Base-by-base conservation (phyloP, 2,888 invertebrate species). In the Entomobrya proxima region DNA sequence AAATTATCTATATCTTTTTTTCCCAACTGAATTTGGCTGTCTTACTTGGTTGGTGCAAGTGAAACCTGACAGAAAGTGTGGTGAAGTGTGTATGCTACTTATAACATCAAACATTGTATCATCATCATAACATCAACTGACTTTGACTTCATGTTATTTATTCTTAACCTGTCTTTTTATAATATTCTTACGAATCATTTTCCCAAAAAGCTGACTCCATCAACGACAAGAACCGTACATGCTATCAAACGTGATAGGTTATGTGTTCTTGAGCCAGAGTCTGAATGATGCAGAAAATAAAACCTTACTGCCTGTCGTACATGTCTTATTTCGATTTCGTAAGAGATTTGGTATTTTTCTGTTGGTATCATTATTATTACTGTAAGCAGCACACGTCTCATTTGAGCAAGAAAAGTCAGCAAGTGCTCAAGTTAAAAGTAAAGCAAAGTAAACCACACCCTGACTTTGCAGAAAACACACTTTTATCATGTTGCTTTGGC, bases 401-500 rank as follows among this genome's bases (percentile, higher is more conserved):
- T 52, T 52, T 67, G 35, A 52, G 35, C 50, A 79, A 67, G 55
- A 78, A 64, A 47, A 79, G 79, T 32, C 47, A 79, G 64, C 47
- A 79, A 79, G 80, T 58, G 74, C 30, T 30, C 40, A 80, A 80
- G 50, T 79, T 52, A 47, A 81, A 69, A 47, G 72, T 72, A 72
- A 75, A 79, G 79, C 32, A 61, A 82, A 72, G 61, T 32, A 72
- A 81, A 76, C 82, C 82, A 82, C 82, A 82, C 82, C 82, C 82
- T 75, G 82, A 75, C 82, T 82, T 64, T 27, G 75, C 81, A 24
- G n/a, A 35, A 37, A 81, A 61, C 11, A 74, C 11, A n/a, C 47
- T 74, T 75, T 75, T 24, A 69, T 69, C 64, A 64, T 35, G 37
- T 32, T 37, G 21, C 64, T 18, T 7, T n/a, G n/a, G n/a, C n/a